Base-by-base conservation (phyloP, 2,113 vertebrate species). In the Tamias sibiricus region DNA sequence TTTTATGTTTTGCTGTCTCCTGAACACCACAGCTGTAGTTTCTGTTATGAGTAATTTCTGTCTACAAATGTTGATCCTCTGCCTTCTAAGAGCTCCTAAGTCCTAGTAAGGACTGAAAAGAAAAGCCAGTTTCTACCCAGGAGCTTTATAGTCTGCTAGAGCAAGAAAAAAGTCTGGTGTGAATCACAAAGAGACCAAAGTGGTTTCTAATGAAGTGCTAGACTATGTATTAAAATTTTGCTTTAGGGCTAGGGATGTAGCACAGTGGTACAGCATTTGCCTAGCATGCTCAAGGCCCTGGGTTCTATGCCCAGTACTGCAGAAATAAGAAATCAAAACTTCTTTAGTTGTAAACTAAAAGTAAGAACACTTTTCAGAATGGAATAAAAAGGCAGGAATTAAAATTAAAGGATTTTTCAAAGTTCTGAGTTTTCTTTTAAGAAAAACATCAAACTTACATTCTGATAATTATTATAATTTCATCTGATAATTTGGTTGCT, bases 361-460 rank as follows among this genome's bases (percentile, higher is more conserved):
- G 37, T 49, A 91, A 93, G 59, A 69, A 35, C 28, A 12, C 42
- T 86, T 89, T 87, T 94, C 62, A 81, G 69, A 86, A 52, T 66
- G 72, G 42, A 96, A 69, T 81, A 76, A 71, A 93, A 75, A 59
- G 32, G 2, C 57, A 10, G 71, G 13, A 84, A 83, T 42, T 42
- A 17, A 93, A 93, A 86, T 57, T 40, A n/a, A 83, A 85, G 49
- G 40, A 79, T 81, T 74, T 90, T 97, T 92, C 59, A 90, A 66
- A 97, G 81, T 74, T 92, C 40, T 10, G n/a, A 37, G 26, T 84
- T 96, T 92, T 80, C 62, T 72, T 95, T 95, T 69, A 59, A 74
- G 49, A 82, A 87, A 90, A 94, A 95, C 44, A 90, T 19, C 79
- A 17, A 64, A 12, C 28, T 94, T 93, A 94, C 44, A 74, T 64